A percentile compares a stretch with the other conserved stretches of the same genome.
Conservation (phyloP, 2,888 invertebrate genomes). For the Linhomoeus sp. region DNA sequence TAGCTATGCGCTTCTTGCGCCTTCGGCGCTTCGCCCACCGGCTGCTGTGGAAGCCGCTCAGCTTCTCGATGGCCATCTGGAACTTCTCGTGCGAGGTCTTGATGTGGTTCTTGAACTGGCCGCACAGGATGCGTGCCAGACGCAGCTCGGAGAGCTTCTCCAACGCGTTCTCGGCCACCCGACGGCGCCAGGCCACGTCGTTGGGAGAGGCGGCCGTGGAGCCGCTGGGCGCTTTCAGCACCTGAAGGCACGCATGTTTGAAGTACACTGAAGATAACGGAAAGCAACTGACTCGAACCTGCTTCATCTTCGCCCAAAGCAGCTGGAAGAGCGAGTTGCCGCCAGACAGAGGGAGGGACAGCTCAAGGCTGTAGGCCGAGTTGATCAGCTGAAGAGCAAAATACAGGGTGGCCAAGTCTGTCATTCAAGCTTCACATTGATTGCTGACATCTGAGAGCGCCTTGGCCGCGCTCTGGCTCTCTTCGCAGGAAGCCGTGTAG, state of each 20-base stretch:
- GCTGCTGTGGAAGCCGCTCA: constrained; percentile 30
- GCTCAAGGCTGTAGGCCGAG: constrained; percentile 29
- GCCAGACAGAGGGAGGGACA: constrained; percentile 43
- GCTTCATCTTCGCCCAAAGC: constrained; percentile 46
- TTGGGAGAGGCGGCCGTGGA: constrained; percentile 31
- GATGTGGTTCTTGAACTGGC: constrained; percentile 53
- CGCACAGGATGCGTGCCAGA: constrained; percentile 49
- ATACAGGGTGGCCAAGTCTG: constrained; percentile 30
- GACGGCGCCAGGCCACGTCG: constrained; percentile 45
- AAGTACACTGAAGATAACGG: neutral
- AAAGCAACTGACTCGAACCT: constrained; percentile 20
- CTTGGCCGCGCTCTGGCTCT: constrained; percentile 38
- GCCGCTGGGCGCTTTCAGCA: constrained; percentile 6
- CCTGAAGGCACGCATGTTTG: neutral
- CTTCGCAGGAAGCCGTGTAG: constrained; percentile 33
- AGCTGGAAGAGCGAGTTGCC: constrained; percentile 44
- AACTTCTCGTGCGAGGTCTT: constrained; percentile 56
- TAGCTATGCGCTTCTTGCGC: neutral
- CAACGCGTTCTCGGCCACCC: constrained; percentile 47
- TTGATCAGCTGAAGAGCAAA: constrained; percentile 46
- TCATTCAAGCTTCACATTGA: too few relatives aligned
- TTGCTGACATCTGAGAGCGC: constrained; percentile 59
- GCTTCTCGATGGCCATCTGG: constrained; percentile 46
- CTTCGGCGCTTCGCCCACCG: neutral
- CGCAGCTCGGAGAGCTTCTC: constrained; percentile 48